Base-by-base conservation (phyloP, 2,113 vertebrate species). In the Maccullochella peelii region DNA sequence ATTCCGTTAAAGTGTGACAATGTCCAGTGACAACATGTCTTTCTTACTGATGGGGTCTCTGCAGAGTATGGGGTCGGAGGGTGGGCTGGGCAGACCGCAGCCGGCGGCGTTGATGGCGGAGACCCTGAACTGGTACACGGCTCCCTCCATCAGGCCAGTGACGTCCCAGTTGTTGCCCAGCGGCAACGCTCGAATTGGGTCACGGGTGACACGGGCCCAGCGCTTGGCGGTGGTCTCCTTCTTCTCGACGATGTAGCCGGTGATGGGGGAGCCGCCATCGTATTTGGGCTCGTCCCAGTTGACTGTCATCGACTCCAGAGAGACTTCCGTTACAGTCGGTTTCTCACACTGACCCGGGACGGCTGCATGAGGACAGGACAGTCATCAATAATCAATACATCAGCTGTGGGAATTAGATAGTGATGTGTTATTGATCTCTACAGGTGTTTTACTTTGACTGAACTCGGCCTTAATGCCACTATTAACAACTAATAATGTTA, bases 211-310 rank as follows among this genome's bases (percentile, higher is more conserved):
- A 69, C 97, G 97, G 58, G 95, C 95, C 98, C 98, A 99, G 89
- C 98, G 97, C 94, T 99, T 99, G 58, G 94, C 94, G 1, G 97
- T 97, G 54, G 97, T 98, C 67, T 99, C 98, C 91, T 99, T 99
- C 90, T 97, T 97, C 90, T 99, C 98, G 9, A 99, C 81, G 95
- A 97, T 96, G 85, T 99, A 99, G 27, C 98, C 97, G 4, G 97
- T 98, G 81, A 99, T 93, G 59, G 97, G 94, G 83, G 98, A 99
- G 47, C 98, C 98, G n/a, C 98, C 98, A 55, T 99, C 97, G 8
- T 98, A 97, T 92, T 99, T 97, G 83, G 98, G 98, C 61, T 99
- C 98, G 38, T 99, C 98, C 98, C 98, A 99, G 88, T 98, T 97
- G 83, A 99, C 97, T 0, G 96, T 97, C 97, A 99, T 99, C 3